Evolutionary conservation across 2,888 invertebrate genomes (phyloP).

Genomic region (Drosophila melanosoma): DNA sequence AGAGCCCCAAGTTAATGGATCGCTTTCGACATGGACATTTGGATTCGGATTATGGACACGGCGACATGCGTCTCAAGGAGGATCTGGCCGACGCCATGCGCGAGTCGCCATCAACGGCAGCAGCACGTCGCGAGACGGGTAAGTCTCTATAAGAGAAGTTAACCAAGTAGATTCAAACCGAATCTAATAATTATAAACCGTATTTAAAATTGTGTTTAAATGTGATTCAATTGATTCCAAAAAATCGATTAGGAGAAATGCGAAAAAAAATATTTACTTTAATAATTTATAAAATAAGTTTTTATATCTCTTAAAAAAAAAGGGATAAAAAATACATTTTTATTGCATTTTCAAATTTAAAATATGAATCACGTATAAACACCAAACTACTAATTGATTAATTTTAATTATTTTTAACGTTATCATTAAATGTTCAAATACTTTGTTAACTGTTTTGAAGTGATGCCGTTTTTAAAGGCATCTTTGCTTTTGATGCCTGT

Average conservation of each 20-base stretch:
- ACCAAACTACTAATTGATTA: not conserved
- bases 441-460: slow-evolving; percentile 6
- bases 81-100: slow-evolving; percentile 98
- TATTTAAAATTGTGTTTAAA: not conserved
- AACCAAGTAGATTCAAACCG: not conserved
- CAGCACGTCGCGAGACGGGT: slow-evolving; percentile 82
- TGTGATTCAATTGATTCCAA: slow-evolving; percentile 2
- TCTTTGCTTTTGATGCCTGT: slow-evolving; percentile 20
- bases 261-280: not conserved
- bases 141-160: slow-evolving; percentile 45
- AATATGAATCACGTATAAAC: slow-evolving; percentile 16
- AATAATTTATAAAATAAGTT: no score
- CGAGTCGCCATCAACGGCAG: slow-evolving; percentile 88
- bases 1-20: slow-evolving; percentile 93
- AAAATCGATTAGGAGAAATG: not conserved
- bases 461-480: slow-evolving; percentile 21
- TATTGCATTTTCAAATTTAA: not conserved
- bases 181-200: not conserved
- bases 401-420: not conserved
- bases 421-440: not conserved
- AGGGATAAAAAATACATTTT: not conserved
- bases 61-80: slow-evolving; percentile 93
- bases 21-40: slow-evolving; percentile 88
- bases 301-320: not conserved
- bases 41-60: slow-evolving; percentile 86